Conservation (phyloP, 92 coral and sea anemone genomes). For the Parazoanthus swiftii region DNA sequence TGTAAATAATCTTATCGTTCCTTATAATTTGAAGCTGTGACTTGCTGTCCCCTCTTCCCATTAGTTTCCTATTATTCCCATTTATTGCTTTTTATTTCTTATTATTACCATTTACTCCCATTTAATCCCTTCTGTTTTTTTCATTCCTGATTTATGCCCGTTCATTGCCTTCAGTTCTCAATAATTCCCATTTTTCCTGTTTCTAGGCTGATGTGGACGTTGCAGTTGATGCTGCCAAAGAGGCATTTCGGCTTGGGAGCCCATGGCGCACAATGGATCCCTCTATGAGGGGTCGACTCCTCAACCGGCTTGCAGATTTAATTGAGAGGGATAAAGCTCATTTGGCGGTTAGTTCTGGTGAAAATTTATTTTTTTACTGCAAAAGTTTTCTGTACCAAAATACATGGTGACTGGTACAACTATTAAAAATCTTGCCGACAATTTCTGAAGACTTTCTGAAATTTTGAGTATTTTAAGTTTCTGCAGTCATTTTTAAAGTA, state of each 20-base stretch:
- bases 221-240: constrained; percentile 86
- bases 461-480: too few species aligned
- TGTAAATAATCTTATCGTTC: too few species aligned
- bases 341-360: constrained; percentile 66
- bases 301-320: constrained; percentile 87
- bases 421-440: too few species aligned
- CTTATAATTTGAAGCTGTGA: too few species aligned
- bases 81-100: neutral
- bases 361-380: too few species aligned
- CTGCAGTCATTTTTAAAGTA: too few species aligned
- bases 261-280: constrained; percentile 97
- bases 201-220: constrained; percentile 87
- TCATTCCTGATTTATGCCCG: neutral
- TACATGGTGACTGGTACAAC: too few species aligned
- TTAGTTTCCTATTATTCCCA: neutral
- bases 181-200: too few species aligned
- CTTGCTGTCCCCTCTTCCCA: neutral
- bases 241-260: constrained; percentile 91
- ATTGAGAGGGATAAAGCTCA: constrained; percentile 86
- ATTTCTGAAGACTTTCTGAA: too few species aligned
- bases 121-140: neutral
- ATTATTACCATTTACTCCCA: neutral
- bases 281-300: constrained; percentile 80
- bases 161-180: neutral
- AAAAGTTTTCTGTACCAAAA: too few species aligned